Evolutionary conservation across 2,888 invertebrate species (phyloP), one percentile per base, ranked within the genome.

Genomic region (Melipona bicolor): DNA sequence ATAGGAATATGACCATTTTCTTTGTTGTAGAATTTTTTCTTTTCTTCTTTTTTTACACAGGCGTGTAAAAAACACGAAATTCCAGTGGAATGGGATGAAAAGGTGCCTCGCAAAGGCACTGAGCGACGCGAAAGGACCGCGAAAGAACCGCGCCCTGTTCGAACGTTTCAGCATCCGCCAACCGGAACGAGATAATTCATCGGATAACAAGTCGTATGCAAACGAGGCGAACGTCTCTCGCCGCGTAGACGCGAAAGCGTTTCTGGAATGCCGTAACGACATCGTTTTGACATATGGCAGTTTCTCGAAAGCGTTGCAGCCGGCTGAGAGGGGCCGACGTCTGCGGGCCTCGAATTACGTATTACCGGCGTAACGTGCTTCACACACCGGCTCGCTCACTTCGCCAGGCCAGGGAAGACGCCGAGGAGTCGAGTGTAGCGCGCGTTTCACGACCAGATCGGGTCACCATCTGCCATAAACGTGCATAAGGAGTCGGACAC

Each of bases 401-500:
- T 43, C 24, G n/a, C 54, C 50, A 61, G 49, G 49, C 32, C 59
- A 50, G 64, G 50, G 72, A 77, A 72, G 68, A 69, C 62, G 56
- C n/a, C 24, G 59, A 68, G 43, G 59, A 61, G 64, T 32, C 32
- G n/a, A 24, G 64, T n/a, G 27, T 24, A 17, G 68, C 1, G 71
- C 1, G 71, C 67, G 32, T 61, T 79, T 85, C 77, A 67, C 73
- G 71, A 73, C 69, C 43, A 43, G 87, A 79, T 87, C 81, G 62
- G 70, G 67, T 84, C 75, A 72, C 84, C 88, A 88, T 88, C 88
- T 89, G 88, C 85, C 85, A 89, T 82, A 87, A 89, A 70, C 72
- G 77, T 69, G 75, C 80, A 77, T 76, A 85, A 74, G 85, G 68
- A 77, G 77, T 24, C 21, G 76, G 71, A 85, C 86, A 71, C 56